Evolutionary conservation across 2,888 invertebrate genomes (phyloP).

Genomic region (Kuschelorhynchus macadamiae): DNA sequence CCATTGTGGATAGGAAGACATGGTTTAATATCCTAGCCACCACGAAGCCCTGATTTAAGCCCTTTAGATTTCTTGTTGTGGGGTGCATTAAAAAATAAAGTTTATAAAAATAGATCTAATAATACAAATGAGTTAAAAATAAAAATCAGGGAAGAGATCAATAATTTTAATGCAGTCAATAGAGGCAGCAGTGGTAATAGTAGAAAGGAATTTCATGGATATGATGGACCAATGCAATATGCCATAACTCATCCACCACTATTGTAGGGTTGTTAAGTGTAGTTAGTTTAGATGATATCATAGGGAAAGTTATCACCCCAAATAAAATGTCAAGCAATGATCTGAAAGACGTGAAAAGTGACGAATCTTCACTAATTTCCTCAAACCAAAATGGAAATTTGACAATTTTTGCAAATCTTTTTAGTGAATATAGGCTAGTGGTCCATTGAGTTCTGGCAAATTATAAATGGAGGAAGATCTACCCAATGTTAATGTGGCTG

Average conservation of each 20-base stretch:
- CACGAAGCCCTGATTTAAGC: too few species aligned
- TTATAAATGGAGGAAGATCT: conserved; percentile 85
- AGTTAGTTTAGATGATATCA: conserved; percentile 58
- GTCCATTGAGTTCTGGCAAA: conserved; percentile 20
- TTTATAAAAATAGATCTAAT: too few species aligned
- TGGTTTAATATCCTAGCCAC: too few species aligned
- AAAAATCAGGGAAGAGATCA: too few species aligned
- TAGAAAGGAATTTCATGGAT: conserved; percentile 69
- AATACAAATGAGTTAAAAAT: too few species aligned
- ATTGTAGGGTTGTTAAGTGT: conserved; percentile 70
- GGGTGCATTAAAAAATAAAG: too few species aligned
- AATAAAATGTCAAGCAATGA: conserved; percentile 54
- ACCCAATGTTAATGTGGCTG: conserved; percentile 89
- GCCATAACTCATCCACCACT: conserved; percentile 87
- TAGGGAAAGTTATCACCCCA: conserved; percentile 55
- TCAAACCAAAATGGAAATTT: conserved; percentile 67
- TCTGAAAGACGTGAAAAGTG: conserved; percentile 72
- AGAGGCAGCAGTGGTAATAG: conserved; percentile 78
- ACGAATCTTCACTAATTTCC: conserved; percentile 74
- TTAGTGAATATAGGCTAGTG: conserved; percentile 23
- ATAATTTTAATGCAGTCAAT: too few species aligned
- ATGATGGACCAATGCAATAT: conserved; percentile 91
- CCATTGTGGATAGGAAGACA: too few species aligned
- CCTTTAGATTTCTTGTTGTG: too few species aligned
- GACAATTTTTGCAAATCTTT: conserved; percentile 60